A percentile compares a stretch with the other conserved stretches of the same genome.
phyloP scores from a whole-genome alignment of 2,888 invertebrate genomes.

The Mythimna ferrago region DNA sequence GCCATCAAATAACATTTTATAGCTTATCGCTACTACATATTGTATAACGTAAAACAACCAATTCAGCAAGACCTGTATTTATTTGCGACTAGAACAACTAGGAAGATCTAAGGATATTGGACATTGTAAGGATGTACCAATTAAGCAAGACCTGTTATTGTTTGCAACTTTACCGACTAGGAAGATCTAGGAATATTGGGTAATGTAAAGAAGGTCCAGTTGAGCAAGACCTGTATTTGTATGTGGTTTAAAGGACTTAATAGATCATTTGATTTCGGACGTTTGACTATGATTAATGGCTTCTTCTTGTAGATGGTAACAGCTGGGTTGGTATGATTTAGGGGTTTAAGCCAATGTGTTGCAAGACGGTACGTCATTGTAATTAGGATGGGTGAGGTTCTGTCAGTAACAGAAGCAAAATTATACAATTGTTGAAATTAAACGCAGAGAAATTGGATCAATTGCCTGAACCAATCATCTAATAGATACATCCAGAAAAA shows the following conservation, averaged over 20 bases:
- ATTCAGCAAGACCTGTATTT: background rate
- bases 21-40: conserved; percentile 13
- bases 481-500: too few species aligned
- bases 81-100: background rate
- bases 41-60: conserved; percentile 4
- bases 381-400: background rate
- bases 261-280: background rate
- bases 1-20: conserved; percentile 23
- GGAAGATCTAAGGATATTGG: background rate
- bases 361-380: background rate
- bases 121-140: background rate
- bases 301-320: conserved; percentile 14
- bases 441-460: too few species aligned
- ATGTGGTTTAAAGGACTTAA: background rate
- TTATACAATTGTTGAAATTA: too few species aligned
- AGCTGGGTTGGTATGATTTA: conserved; percentile 13
- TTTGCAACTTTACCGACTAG: background rate
- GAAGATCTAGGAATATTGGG: background rate
- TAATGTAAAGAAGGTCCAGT: background rate
- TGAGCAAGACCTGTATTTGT: background rate
- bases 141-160: background rate
- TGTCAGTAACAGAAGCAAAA: too few species aligned
- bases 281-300: conserved; percentile 20
- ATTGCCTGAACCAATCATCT: too few species aligned
- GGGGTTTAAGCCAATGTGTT: background rate